These are phyloP conservation scores for Ciconia stormi DNA, from an alignment of 2,113 vertebrate species.

Conservation along the genomic window DNA sequence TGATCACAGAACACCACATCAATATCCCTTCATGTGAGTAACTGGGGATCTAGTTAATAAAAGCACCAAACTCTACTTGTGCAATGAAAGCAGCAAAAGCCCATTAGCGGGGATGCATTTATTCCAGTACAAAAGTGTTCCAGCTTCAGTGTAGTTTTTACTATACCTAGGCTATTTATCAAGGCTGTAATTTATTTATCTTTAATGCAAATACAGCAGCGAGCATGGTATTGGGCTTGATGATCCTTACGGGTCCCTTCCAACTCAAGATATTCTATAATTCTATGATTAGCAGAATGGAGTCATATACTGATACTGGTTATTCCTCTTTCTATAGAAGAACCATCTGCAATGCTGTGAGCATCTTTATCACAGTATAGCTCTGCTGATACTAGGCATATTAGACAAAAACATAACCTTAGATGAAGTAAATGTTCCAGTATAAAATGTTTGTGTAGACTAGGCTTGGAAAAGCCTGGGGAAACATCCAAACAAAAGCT, in stretches of 20 bases:
- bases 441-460: not conserved
- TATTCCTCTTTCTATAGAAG: constrained; percentile 8
- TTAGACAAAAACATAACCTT: not conserved
- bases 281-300: not conserved
- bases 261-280: not conserved
- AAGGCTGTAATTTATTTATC: not conserved
- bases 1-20: not conserved
- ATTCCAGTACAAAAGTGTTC: not conserved
- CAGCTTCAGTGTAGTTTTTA: not conserved
- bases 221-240: not conserved
- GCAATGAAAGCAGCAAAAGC: not conserved
- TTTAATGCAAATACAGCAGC: not conserved
- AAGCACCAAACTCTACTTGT: not conserved
- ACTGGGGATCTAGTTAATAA: not conserved
- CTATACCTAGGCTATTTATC: not conserved
- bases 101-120: not conserved
- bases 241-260: not conserved
- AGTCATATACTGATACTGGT: not conserved
- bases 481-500: not conserved
- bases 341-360: not conserved
- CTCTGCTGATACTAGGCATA: not conserved
- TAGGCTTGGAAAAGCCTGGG: not conserved
- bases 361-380: not conserved
- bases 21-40: not conserved
- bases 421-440: not conserved